Evolutionary conservation across 2,113 vertebrate species (phyloP), one percentile per base, ranked within the genome.

Genomic region (Vireo altiloquus): DNA sequence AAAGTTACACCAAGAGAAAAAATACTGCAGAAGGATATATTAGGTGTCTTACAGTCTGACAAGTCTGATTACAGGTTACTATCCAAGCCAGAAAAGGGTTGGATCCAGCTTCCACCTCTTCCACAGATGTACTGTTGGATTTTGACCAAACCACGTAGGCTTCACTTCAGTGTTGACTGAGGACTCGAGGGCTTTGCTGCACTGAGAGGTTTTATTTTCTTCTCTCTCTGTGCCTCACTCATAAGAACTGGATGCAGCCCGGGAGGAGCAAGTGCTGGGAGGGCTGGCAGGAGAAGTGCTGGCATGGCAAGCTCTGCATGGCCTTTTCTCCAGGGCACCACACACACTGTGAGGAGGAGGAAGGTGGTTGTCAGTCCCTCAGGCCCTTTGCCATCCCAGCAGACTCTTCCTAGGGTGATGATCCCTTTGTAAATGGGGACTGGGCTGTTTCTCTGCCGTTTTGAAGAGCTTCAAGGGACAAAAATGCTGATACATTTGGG

Each of bases 11-110:
- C 28, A 42, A 61, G 44, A 66, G 86, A 44, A 66, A 88, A 91
- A 83, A 64, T 33, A 78, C 1, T 57, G 49, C 82, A 66, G 35
- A 92, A 82, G n/a, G 61, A 95, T 95, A 69, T 89, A 87, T 91
- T 76, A 92, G 76, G 71, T 96, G 88, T 75, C 80, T 61, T 81
- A 30, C 40, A 81, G 42, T 70, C 42, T 53, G 61, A 91, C 80
- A 68, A 22, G 57, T 49, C 49, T 77, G 90, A 96, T 96, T 86
- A 71, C 64, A 90, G 49, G 79, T 89, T 93, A 91, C 79, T 60
- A 46, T 49, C 64, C 72, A 77, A 74, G 66, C 24, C 70, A 81
- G 64, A 54, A 88, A 92, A 71, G 14, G 4, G 39, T 3, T 81
- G 60, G 40, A 75, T 64, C 13, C 76, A 83, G 35, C 49, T 96